Evolutionary conservation across 2,113 vertebrate species (phyloP).

Genomic region (Axis porcinus): DNA sequence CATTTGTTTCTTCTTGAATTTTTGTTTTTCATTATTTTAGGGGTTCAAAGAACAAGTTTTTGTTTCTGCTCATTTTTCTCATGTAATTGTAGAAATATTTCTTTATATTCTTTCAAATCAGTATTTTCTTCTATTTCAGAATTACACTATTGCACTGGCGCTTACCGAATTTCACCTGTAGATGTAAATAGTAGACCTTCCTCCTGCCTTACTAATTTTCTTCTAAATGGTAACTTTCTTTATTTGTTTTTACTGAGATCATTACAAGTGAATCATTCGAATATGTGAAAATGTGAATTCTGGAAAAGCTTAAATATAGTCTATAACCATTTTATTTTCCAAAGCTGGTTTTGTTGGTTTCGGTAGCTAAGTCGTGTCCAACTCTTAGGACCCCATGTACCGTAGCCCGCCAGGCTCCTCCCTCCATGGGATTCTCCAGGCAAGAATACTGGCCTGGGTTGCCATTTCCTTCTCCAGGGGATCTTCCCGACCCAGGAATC

Average conservation of each 20-base stretch:
- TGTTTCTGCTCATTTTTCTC: not conserved
- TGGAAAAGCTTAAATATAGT: not conserved
- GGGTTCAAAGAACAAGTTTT: not conserved
- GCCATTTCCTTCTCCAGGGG: not conserved
- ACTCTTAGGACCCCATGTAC: not conserved
- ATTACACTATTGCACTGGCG: conserved; percentile 97
- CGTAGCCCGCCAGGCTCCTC: not conserved
- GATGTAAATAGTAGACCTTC: conserved; percentile 99
- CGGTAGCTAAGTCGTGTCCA: fast-evolving
- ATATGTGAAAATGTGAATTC: not conserved
- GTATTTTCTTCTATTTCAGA: conserved; percentile 83
- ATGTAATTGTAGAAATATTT: conserved; percentile 17
- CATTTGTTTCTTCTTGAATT: not conserved
- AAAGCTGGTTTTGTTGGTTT: not conserved
- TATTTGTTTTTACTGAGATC: not conserved
- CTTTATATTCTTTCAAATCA: conserved; percentile 72
- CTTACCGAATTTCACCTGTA: conserved; percentile 96
- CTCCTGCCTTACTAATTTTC: conserved; percentile 98
- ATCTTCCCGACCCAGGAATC: not conserved
- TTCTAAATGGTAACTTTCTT: conserved; percentile 92
- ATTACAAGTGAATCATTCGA: not conserved
- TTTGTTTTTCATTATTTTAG: not conserved
- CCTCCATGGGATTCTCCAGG: not conserved
- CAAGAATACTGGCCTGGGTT: not conserved
- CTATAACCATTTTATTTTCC: not conserved